Percentiles rank a stretch among this genome's conserved stretches.
Evolutionary conservation across 2,888 invertebrate species (phyloP).

Genomic region (Eupeodes latifasciatus): DNA sequence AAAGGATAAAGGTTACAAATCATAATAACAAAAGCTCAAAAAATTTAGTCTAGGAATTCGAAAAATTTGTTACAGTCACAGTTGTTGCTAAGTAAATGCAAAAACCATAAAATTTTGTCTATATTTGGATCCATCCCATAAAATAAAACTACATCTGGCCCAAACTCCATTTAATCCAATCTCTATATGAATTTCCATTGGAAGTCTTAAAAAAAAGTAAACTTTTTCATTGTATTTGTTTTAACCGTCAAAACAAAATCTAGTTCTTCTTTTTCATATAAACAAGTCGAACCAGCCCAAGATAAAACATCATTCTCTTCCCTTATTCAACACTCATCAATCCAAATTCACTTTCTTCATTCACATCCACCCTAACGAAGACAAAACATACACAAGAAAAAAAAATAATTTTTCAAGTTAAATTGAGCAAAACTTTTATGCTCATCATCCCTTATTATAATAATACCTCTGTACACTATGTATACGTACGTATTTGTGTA

Average conservation of each 20-base stretch:
- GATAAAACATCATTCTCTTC: background rate
- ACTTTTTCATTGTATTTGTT: background rate
- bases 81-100: background rate
- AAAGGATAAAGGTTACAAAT: no score
- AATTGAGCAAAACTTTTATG: slow-evolving; percentile 58
- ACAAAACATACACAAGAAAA: background rate
- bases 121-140: background rate
- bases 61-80: background rate
- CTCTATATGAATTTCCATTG: background rate
- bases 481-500: background rate
- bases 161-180: background rate
- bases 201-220: background rate
- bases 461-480: background rate
- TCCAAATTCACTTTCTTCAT: slow-evolving; percentile 33
- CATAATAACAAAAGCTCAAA: background rate
- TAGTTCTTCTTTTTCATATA: background rate
- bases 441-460: slow-evolving; percentile 40
- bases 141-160: slow-evolving; percentile 3
- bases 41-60: background rate
- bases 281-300: background rate
- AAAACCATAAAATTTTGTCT: slow-evolving; percentile 2
- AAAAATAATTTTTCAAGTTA: slow-evolving; percentile 47
- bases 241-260: slow-evolving; percentile 40
- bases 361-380: slow-evolving; percentile 7
- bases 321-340: slow-evolving; percentile 32